Base-by-base conservation (phyloP, 2,113 vertebrate species). In the Oriolus oriolus region DNA sequence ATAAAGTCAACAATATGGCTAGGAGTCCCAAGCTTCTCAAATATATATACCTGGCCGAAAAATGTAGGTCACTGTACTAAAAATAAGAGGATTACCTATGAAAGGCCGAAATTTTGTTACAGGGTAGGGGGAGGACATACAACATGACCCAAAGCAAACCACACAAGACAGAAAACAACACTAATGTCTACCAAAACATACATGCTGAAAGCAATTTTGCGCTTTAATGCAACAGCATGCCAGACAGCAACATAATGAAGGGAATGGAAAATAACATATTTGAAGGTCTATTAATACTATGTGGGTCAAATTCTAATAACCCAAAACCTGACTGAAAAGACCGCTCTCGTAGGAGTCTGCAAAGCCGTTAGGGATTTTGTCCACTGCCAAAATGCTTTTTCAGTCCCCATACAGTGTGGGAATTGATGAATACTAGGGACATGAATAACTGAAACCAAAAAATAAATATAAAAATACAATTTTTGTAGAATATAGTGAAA, bases 11-110 rank as follows among this genome's bases (percentile, higher is more conserved):
- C 39, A 65, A 84, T 85, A 80, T 2, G 8, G 75, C 63, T 88
- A 47, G 27, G 59, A 86, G 78, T 74, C 19, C 30, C 61, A 84
- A 60, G 61, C 57, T 95, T 76, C 73, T 85, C 77, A 89, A 80
- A 87, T 37, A 91, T 9, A 96, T 13, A 87, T 4, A 84, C 47
- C 64, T 90, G 37, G 45, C 68, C 0, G 1, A 90, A 97, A 96
- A 94, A 96, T 63, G 41, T 82, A 92, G 84, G 89, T 89, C 84
- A 82, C 11, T 31, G 59, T 35, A 70, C 41, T 84, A 81, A 91
- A 95, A 95, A 63, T 91, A 92, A 65, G 42, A 90, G 33, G 39
- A 90, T 91, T 92, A 91, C 33, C 39, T 31, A 53, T 3, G 9
- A 82, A 91, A 35, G 31, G 44, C 44, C 7, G 2, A 87, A 84